phyloP scores from a whole-genome alignment of 2,797 vertebrate genomes.

The Buceros bicornis region DNA sequence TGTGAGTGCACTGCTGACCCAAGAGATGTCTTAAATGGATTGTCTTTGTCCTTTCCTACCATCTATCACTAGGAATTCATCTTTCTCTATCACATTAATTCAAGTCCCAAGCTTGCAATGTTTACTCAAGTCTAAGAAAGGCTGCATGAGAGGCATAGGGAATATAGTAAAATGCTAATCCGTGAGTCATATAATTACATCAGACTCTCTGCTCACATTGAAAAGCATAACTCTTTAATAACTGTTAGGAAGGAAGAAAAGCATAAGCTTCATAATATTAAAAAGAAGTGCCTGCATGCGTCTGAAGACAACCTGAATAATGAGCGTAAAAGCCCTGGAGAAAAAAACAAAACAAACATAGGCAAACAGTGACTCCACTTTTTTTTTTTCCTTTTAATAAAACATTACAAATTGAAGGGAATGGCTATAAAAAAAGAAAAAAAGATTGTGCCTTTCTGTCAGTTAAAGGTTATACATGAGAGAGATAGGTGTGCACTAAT shows the following conservation, averaged over 20 bases:
- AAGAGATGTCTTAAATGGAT: neutral
- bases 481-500: accelerated
- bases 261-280: neutral
- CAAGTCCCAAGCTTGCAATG: neutral
- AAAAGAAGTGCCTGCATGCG: neutral
- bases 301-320: neutral
- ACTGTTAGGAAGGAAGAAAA: constrained; percentile 2
- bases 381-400: neutral
- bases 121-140: constrained; percentile 7
- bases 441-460: neutral
- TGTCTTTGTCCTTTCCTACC: neutral
- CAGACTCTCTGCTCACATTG: neutral
- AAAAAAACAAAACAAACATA: neutral
- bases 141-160: neutral
- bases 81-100: constrained; percentile 3
- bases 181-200: constrained; percentile 2
- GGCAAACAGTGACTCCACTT: neutral
- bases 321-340: neutral
- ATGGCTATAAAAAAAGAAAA: neutral
- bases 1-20: neutral
- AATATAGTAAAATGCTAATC: constrained; percentile 17
- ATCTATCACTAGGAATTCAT: neutral
- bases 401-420: neutral
- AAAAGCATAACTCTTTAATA: constrained; percentile 6
- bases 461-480: neutral